Evolutionary conservation across 2,888 invertebrate species (phyloP), one percentile per base, ranked within the genome.

Genomic region (Phlogophora meticulosa): DNA sequence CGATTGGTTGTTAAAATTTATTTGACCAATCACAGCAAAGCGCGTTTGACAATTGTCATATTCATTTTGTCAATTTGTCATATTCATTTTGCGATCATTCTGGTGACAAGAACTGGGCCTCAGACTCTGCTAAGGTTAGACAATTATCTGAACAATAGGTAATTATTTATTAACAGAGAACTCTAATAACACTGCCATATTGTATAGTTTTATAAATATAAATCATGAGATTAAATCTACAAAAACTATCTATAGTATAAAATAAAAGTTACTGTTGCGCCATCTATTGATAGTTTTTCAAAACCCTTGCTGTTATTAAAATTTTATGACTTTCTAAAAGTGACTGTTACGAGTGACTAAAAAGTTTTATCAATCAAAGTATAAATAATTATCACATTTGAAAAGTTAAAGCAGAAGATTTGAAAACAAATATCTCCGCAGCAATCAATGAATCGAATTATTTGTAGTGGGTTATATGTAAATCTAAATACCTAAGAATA

Each of bases 171-270:
- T 38, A 20, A 22, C 4, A 28, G 28, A 53, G 0, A 63, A 49
- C 55, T 61, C 32, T 20, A 46, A 55, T 32, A 15, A 45, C 76
- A 76, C 76, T 72, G 72, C 72, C 72, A 69, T 56, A 56, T 4
- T 75, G 36, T 75, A 72, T 55, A 75, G 55, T 56, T 69, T 48
- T 7, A 51, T 59, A 42, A 63, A 46, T 32, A 42, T 42, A n/a
- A n/a, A 49, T 42, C 11, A 49, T 11, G 34, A 68, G 48, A 75
- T 74, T 34, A 53, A 53, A 67, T 65, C 34, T 36, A 62, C 62
- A 43, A 32, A 65, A 32, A 13, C 42, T 28, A 28, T 28, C 28
- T 46, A 38, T 57, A 63, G 42, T 43, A 68, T 68, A 55, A 11
- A 61, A 36, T 45, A 24, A 46, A 51, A 46, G 45, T 42, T 51